Evolutionary conservation across 2,888 invertebrate genomes (phyloP), one percentile per base, ranked within the genome.

Genomic region (Tridacna crocea): DNA sequence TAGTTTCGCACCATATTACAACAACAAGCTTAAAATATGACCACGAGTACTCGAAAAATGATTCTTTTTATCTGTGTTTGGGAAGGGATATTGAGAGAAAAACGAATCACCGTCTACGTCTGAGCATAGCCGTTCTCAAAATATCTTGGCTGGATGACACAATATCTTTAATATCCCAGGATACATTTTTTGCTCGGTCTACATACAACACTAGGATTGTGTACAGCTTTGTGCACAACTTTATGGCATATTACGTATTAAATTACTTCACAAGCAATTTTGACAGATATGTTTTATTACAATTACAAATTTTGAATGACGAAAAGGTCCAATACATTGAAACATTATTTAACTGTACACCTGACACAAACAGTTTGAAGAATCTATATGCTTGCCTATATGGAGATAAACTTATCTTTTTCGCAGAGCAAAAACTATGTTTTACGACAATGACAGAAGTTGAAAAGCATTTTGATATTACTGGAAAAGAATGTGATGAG

Each of bases 91-190:
- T 47, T 26, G 51, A 10, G 10, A 19, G 0, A 51, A 0, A 26
- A 0, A 70, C 70, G 26, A 11, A 24, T 51, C 26, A 70, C 26
- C 48, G 22, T n/a, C 48, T 51, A n/a, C 70, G 70, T 17, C 51
- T 47, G 48, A n/a, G 46, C 26, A 70, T 70, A 51, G 47, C 51
- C 1, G 70, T 70, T 22, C 51, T 70, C 22, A 70, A 70, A 70
- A 51, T 70, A 26, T 70, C 70, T 13, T 61, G 13, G 19, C 22
- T 17, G 17, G 19, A 55, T 55, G 3, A 55, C 36, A n/a, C 15
- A 46, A 51, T 70, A 1, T 48, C 51, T 2, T 51, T 51, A 17
- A 47, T 24, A 22, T 70, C 70, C 17, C 47, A 22, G 0, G 22
- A 51, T 26, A 26, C 70, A 11, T 36, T 70, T 0, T 13, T 10